Percentiles rank a stretch among this genome's conserved stretches.
Conservation (phyloP, 1,140 invertebrate genomes). For the Idris sp. region DNA sequence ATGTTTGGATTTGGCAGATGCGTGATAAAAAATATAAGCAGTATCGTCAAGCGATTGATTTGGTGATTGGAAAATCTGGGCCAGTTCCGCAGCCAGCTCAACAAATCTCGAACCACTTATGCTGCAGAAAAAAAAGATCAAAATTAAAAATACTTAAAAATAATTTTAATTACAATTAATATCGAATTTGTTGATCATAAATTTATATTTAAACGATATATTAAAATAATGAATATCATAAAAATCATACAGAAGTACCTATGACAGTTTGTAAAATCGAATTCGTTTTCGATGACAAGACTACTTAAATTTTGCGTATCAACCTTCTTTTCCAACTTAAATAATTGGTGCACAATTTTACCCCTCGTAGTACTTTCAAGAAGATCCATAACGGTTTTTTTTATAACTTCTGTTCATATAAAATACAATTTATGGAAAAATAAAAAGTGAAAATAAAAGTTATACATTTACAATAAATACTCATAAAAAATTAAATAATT, state of each 20-base stretch:
- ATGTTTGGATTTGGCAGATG: constrained; percentile 1
- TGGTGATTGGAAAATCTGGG: constrained; percentile 15
- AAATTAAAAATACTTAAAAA: too few relatives aligned
- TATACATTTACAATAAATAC: too few relatives aligned
- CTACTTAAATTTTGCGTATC: constrained; percentile 19
- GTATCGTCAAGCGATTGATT: constrained; percentile 7
- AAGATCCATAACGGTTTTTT: constrained; percentile 16
- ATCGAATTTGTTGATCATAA: too few relatives aligned
- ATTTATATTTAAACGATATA: too few relatives aligned
- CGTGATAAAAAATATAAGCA: constrained; percentile 3
- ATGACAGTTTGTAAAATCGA: too few relatives aligned
- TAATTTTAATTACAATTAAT: too few relatives aligned
- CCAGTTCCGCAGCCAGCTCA: constrained; percentile 12
- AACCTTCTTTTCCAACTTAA: constrained; percentile 17
- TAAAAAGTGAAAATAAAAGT: too few relatives aligned
- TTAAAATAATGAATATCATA: too few relatives aligned
- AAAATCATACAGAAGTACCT: too few relatives aligned
- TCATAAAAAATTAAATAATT: too few relatives aligned
- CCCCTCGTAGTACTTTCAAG: constrained; percentile 11
- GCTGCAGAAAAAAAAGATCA: constrained; percentile 23
- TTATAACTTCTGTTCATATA: too few relatives aligned
- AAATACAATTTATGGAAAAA: neutral
- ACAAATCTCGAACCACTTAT: constrained; percentile 20
- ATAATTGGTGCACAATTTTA: constrained; percentile 22
- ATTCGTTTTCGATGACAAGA: constrained; percentile 23